Evolutionary conservation across 2,797 vertebrate genomes (phyloP), one percentile per base, ranked within the genome.

Genomic region (Myripristis jacobus): DNA sequence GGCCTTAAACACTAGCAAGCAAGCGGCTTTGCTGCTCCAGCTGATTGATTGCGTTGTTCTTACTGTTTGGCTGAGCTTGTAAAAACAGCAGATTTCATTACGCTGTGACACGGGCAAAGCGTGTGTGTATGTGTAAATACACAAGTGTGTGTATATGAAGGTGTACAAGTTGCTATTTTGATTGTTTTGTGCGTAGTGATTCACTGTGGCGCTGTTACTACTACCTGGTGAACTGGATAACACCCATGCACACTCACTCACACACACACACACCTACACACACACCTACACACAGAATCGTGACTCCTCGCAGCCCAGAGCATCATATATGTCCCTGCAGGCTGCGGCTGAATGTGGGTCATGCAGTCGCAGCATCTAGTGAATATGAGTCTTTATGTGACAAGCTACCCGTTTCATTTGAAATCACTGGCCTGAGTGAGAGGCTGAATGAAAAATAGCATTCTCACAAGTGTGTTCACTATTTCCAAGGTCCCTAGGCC

Each of bases 41-140:
- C 75, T 87, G 82, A 89, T 85, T 82, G 84, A 89, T 87, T 53
- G 51, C 61, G 73, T 76, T 85, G 65, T 76, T 87, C 70, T 76
- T 75, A 43, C 56, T 29, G 57, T 87, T 88, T 72, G 75, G 83
- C 83, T 82, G 86, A 86, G 84, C 81, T 85, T 78, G 77, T 84
- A 66, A 73, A 87, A 90, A 83, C 80, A 83, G 73, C 71, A 80
- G 66, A 86, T 85, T 86, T 79, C 63, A 85, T 83, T 83, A 83
- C 81, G 79, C 64, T 44, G 66, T 64, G 73, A 79, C 52, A 53
- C 72, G 66, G 53, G 61, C 79, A 68, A 73, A 76, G 27, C 53
- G 48, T 36, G 18, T 70, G 36, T 44, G 44, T 25, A 13, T 58
- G 70, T 58, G 59, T 31, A 27, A 24, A 38, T 50, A 55, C 55